phyloP scores from a whole-genome alignment of 2,113 vertebrate species.

The Reinhardtius hippoglossoides region DNA sequence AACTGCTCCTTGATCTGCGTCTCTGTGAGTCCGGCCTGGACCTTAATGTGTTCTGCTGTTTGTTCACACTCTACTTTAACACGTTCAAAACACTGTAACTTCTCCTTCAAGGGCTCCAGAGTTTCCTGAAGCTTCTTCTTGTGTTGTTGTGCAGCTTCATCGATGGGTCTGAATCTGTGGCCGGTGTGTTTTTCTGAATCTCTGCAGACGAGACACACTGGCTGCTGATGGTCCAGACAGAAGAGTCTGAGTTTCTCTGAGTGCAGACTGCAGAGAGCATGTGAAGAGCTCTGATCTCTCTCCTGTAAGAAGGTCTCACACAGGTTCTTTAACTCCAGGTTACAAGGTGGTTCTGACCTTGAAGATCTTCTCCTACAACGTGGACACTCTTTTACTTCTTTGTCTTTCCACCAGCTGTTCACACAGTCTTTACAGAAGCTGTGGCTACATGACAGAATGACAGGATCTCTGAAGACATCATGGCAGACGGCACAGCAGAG shows the following conservation, averaged over 20 bases:
- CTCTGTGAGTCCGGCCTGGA: no score
- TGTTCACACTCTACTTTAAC: no score
- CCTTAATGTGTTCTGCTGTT: no score
- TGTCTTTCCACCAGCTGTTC: conserved; percentile 23
- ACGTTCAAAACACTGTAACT: no score
- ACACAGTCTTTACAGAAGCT: conserved; percentile 25
- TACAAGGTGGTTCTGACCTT: not conserved
- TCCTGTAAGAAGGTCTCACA: conserved; percentile 26
- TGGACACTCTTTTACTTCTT: not conserved
- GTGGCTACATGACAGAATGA: not conserved
- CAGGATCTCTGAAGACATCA: conserved; percentile 25
- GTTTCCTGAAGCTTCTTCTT: not conserved
- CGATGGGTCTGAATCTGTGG: not conserved
- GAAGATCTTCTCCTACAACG: not conserved
- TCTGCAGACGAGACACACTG: not conserved
- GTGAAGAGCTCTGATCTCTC: not conserved
- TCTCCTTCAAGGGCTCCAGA: no score
- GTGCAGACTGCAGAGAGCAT: no score
- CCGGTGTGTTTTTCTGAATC: not conserved
- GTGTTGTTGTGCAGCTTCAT: not conserved
- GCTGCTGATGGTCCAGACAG: no score
- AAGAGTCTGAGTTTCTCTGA: no score
- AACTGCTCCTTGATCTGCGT: no score
- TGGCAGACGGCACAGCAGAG: conserved; percentile 22
- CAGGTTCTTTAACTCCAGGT: conserved; percentile 18